Percentiles rank a stretch among this genome's conserved stretches.
Conservation (phyloP, 2,113 vertebrate genomes). For the Phrynocephalus versicolor region DNA sequence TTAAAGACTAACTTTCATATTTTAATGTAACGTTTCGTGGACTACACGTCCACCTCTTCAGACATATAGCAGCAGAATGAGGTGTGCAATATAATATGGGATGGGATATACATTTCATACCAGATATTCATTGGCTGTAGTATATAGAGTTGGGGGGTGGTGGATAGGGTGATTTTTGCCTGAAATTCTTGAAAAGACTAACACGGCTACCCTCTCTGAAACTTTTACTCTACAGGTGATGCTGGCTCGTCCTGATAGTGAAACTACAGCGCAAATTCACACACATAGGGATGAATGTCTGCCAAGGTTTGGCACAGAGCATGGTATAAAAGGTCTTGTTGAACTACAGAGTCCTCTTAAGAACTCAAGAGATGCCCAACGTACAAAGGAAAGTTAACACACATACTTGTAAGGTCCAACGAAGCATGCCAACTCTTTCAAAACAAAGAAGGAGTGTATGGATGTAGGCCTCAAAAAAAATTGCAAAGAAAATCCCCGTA, state of each 20-base stretch:
- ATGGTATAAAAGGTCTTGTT: slow-evolving; percentile 30
- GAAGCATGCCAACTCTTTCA: slow-evolving; percentile 36
- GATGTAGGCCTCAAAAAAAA: too few species aligned
- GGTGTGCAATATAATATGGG: too few species aligned
- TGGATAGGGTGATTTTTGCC: too few species aligned
- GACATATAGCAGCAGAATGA: too few species aligned
- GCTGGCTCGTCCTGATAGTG: neutral
- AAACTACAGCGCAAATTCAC: neutral
- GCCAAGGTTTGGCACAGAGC: neutral
- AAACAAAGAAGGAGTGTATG: neutral
- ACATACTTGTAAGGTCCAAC: slow-evolving; percentile 33
- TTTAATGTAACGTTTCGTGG: too few species aligned
- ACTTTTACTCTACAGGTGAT: neutral
- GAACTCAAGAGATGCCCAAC: slow-evolving; percentile 12
- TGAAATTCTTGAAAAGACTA: too few species aligned
- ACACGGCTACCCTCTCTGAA: too few species aligned
- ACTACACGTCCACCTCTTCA: too few species aligned
- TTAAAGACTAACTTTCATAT: too few species aligned
- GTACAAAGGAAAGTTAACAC: slow-evolving; percentile 11
- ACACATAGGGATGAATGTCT: neutral
- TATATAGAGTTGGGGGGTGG: too few species aligned
- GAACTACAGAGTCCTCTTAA: neutral
- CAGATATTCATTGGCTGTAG: too few species aligned
- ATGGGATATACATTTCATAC: too few species aligned
- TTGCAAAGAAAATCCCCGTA: slow-evolving; percentile 30